Percentiles rank a stretch among this genome's conserved stretches.
Conservation (phyloP, 2,888 invertebrate genomes). For the Cetonia aurata region DNA sequence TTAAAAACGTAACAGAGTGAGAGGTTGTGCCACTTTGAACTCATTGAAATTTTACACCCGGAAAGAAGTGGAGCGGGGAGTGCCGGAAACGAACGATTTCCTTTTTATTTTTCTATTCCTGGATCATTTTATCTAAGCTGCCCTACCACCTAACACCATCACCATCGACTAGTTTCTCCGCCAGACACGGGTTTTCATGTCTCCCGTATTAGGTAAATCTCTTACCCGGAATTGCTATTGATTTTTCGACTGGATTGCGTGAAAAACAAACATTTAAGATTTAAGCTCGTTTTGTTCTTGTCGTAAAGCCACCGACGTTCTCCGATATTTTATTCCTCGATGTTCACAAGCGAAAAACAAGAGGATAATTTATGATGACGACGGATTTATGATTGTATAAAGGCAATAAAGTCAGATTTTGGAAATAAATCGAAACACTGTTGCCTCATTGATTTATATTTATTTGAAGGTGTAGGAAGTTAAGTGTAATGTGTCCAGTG, state of each 20-base stretch:
- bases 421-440: slow-evolving; percentile 1
- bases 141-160: not conserved
- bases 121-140: slow-evolving; percentile 17
- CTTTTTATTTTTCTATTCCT: slow-evolving; percentile 21
- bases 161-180: not conserved
- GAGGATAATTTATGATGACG: slow-evolving; percentile 8
- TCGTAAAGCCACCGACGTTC: slow-evolving; percentile 13
- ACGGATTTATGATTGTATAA: slow-evolving; percentile 12
- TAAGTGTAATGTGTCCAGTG: no score
- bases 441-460: no score
- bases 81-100: slow-evolving; percentile 12
- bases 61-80: not conserved
- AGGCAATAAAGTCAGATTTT: not conserved
- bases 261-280: slow-evolving; percentile 38
- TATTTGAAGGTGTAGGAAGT: no score
- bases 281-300: slow-evolving; percentile 15
- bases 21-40: slow-evolving; percentile 8
- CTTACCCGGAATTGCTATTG: slow-evolving; percentile 31
- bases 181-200: slow-evolving; percentile 22
- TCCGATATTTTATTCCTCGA: slow-evolving; percentile 22
- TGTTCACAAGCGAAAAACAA: slow-evolving; percentile 30
- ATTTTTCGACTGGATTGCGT: slow-evolving; percentile 36
- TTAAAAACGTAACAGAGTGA: slow-evolving; percentile 17
- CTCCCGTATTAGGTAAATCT: slow-evolving; percentile 11
- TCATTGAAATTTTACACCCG: slow-evolving; percentile 20